These are phyloP conservation scores for Otis tarda DNA, from an alignment of 2,113 vertebrate species.

Conservation along the genomic window DNA sequence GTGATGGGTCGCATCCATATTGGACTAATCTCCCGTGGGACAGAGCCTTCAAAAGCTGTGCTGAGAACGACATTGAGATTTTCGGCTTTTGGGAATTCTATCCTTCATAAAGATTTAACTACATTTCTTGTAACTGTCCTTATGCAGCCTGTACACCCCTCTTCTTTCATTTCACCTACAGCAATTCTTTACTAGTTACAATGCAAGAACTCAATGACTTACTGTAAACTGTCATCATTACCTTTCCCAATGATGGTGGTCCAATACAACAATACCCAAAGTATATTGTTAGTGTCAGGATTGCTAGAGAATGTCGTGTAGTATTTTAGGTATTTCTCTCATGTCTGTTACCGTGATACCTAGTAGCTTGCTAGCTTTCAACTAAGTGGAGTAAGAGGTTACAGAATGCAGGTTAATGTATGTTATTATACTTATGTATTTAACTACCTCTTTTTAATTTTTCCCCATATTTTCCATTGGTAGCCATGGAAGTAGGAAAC, in stretches of 20 bases:
- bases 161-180: background rate
- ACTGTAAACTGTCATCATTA: background rate
- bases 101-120: background rate
- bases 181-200: background rate
- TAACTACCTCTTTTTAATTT: background rate
- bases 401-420: background rate
- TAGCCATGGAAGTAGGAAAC: background rate
- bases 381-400: background rate
- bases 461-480: accelerated
- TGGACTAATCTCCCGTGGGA: background rate
- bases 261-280: too few relatives aligned
- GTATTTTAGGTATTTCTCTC: background rate
- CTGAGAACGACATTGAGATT: background rate
- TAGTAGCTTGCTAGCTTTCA: background rate
- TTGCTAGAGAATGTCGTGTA: background rate
- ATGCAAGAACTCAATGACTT: background rate
- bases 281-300: background rate
- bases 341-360: background rate
- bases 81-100: background rate
- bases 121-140: background rate
- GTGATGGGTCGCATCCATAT: accelerated
- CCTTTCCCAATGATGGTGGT: background rate
- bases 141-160: background rate
- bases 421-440: background rate
- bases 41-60: background rate